Conservation (phyloP, 2,113 vertebrate species). For the Acrocephalus arundinaceus region DNA sequence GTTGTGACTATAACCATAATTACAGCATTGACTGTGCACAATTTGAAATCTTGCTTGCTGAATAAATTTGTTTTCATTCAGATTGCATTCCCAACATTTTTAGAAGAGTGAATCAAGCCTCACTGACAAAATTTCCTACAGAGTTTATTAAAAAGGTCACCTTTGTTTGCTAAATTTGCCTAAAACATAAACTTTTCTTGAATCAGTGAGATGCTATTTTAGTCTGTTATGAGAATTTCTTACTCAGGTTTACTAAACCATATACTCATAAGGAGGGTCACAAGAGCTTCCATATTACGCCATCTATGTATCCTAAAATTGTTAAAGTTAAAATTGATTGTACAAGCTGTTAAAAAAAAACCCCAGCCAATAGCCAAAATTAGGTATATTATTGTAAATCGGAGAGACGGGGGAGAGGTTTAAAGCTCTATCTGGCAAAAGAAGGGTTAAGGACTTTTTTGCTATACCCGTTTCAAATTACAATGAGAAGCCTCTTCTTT, state of each 20-base stretch:
- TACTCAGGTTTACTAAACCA: neutral
- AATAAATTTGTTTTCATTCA: conserved; percentile 56
- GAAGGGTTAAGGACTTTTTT: conserved; percentile 82
- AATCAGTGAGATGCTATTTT: conserved; percentile 23
- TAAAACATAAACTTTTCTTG: conserved; percentile 34
- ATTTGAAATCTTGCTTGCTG: conserved; percentile 25
- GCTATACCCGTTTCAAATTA: conserved; percentile 93
- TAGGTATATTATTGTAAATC: conserved; percentile 32
- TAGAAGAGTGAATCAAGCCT: neutral
- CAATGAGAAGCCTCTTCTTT: conserved; percentile 98
- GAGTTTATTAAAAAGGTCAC: conserved; percentile 32
- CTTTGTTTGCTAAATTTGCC: conserved; percentile 19
- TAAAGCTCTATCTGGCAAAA: conserved; percentile 70
- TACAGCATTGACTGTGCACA: neutral
- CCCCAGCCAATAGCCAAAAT: neutral
- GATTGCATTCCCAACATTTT: conserved; percentile 2
- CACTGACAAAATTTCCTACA: neutral
- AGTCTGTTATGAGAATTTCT: neutral
- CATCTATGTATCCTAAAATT: neutral
- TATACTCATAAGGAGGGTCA: neutral
- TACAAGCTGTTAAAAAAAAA: neutral
- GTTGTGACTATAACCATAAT: conserved; percentile 31
- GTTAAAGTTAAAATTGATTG: neutral
- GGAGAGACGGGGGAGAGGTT: neutral
- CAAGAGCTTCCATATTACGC: neutral